Evolutionary conservation across 2,113 vertebrate species (phyloP), one percentile per base, ranked within the genome.

Genomic region (Otis tarda): DNA sequence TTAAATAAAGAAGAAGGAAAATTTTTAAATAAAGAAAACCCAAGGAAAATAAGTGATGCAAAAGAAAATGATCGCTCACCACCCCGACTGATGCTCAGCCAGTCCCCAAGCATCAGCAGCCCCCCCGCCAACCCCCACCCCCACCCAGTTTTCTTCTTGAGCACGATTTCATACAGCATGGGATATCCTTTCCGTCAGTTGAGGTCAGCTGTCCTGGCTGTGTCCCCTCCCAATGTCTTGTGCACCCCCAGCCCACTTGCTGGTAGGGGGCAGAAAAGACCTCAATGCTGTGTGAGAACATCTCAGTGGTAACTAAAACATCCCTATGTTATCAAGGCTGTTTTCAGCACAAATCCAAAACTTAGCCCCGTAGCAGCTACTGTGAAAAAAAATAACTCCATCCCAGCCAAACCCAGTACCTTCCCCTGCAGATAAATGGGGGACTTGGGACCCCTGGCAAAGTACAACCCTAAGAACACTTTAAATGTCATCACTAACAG

Each of bases 391-490:
- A 45, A 17, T 33, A 64, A 47, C 39, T 18, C 39, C 31, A 7
- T 28, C 39, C 39, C 39, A 61, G 53, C 7, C 53, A 47, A 73
- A 83, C 2, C 37, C 43, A 19, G 39, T 15, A 10, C 18, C 6
- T 76, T 65, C 24, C 28, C 7, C 25, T 60, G 47, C 33, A 57
- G 35, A 25, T 56, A 64, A 55, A 25, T 39, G 22, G 16, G 19
- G 41, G 8, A 35, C 49, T 73, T 43, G 53, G 49, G 43, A 73
- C 33, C 21, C n/a, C 4, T 8, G 10, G 35, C 56, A 61, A 61
- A 0, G 1, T 33, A 13, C 28, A 16, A 12, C 18, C 33, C 6
- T 0, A 1, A 61, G 59, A 16, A 10, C 23, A 23, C 30, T 31
- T 77, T 3, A 27, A 27, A 56, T 35, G 56, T 23, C 9, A 4